These are phyloP conservation scores for Corythaeola cristata DNA, from an alignment of 2,113 vertebrate genomes.

Conservation along the genomic window DNA sequence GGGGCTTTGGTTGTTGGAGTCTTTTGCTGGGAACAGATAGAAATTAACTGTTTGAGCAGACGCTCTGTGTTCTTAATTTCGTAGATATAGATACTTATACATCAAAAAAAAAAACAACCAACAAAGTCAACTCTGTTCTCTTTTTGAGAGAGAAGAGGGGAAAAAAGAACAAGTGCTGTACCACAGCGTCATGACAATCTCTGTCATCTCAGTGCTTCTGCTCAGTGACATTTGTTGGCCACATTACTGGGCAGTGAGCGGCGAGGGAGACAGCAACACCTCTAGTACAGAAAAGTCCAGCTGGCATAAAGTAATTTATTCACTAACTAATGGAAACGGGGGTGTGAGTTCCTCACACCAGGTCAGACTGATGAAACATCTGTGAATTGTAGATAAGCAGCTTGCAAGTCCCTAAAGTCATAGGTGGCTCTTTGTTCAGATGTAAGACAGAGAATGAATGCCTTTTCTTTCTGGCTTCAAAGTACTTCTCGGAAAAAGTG, in stretches of 20 bases:
- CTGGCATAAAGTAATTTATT: background rate
- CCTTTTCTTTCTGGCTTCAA: background rate
- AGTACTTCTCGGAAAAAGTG: background rate
- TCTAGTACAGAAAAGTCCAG: background rate
- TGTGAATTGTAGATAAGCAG: background rate
- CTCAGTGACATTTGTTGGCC: background rate
- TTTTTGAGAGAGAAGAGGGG: background rate
- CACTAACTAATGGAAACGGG: background rate
- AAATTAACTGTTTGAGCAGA: background rate
- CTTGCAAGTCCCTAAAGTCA: background rate
- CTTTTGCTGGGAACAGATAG: background rate
- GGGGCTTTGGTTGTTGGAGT: background rate
- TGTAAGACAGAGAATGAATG: background rate
- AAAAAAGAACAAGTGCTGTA: background rate
- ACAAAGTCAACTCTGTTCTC: background rate
- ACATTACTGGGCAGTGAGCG: background rate
- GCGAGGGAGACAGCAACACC: background rate
- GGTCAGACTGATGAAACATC: background rate
- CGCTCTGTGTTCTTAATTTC: background rate
- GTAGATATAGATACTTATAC: background rate
- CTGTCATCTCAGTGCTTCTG: background rate
- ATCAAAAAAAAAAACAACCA: background rate
- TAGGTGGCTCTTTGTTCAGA: background rate
- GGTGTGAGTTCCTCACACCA: background rate
- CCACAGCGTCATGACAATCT: fast-evolving